A percentile compares a stretch with the other conserved stretches of the same genome.
Conservation (phyloP, 2,113 vertebrate species). For the Pelvicachromis taeniatus region DNA sequence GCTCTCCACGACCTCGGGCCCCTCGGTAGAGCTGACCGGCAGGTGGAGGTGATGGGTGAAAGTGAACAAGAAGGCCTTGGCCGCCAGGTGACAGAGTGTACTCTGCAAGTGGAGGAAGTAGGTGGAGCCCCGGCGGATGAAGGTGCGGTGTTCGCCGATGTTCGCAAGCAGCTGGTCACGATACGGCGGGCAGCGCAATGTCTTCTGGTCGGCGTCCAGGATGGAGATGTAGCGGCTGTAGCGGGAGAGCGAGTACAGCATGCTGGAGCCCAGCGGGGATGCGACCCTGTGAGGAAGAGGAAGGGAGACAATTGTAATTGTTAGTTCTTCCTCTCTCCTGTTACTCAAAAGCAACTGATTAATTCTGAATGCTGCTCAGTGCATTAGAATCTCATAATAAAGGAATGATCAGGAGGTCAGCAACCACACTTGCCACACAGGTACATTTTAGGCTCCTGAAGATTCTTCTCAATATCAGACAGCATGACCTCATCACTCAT, state of each 20-base stretch:
- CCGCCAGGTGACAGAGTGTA: constrained; percentile 82
- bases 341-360: background rate
- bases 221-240: constrained; percentile 92
- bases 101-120: constrained; percentile 90
- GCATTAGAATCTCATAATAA: background rate
- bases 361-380: background rate
- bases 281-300: constrained; percentile 70
- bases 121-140: constrained; percentile 90
- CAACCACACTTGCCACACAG: background rate
- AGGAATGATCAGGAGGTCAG: background rate
- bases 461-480: background rate
- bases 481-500: background rate
- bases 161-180: constrained; percentile 79
- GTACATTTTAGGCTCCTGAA: background rate
- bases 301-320: background rate
- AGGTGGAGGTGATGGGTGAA: constrained; percentile 96
- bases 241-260: constrained; percentile 83
- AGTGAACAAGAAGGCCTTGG: constrained; percentile 90
- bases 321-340: background rate
- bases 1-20: constrained; percentile 42
- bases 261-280: constrained; percentile 78
- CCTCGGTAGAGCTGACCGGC: constrained; percentile 76
- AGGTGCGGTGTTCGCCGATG: constrained; percentile 91
- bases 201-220: constrained; percentile 91
- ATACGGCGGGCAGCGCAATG: constrained; percentile 86